A percentile compares a stretch with the other conserved stretches of the same genome.
phyloP scores from a whole-genome alignment of 2,888 invertebrate genomes.

The Campaea margaritaria region DNA sequence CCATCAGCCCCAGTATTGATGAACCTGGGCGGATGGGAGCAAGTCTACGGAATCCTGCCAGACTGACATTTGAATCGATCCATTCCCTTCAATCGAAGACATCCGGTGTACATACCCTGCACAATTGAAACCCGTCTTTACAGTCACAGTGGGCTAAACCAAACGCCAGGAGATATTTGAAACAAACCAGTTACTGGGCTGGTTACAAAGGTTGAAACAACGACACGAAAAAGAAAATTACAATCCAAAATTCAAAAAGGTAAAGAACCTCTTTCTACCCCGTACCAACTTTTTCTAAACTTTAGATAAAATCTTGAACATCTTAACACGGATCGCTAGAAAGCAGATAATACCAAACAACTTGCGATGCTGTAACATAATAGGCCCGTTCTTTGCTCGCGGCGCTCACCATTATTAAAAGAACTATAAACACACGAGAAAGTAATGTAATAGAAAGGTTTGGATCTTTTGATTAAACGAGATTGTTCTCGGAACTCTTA shows the following conservation, averaged over 20 bases:
- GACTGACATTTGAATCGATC: no score
- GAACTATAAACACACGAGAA: slow-evolving; percentile 42
- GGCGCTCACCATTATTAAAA: slow-evolving; percentile 21
- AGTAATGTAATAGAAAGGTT: slow-evolving; percentile 38
- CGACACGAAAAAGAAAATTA: no score
- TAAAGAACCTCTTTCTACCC: not conserved
- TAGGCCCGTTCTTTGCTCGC: slow-evolving; percentile 24
- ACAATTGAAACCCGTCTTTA: no score
- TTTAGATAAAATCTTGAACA: slow-evolving; percentile 5
- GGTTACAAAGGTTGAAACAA: no score
- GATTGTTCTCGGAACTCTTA: slow-evolving; percentile 15
- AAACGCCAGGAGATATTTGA: no score
- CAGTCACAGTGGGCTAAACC: no score
- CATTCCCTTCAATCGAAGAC: no score
- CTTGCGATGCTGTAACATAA: slow-evolving; percentile 15
- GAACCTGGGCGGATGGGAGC: no score
- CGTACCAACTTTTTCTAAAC: not conserved
- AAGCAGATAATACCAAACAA: slow-evolving; percentile 24
- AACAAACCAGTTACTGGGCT: no score
- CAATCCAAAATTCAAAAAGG: not conserved
- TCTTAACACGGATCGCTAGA: slow-evolving; percentile 16
- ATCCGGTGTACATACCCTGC: no score
- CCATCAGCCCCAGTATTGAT: no score
- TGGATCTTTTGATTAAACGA: slow-evolving; percentile 29
- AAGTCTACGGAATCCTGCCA: no score